Conservation (phyloP, 2,113 vertebrate genomes). For the Morone saxatilis region DNA sequence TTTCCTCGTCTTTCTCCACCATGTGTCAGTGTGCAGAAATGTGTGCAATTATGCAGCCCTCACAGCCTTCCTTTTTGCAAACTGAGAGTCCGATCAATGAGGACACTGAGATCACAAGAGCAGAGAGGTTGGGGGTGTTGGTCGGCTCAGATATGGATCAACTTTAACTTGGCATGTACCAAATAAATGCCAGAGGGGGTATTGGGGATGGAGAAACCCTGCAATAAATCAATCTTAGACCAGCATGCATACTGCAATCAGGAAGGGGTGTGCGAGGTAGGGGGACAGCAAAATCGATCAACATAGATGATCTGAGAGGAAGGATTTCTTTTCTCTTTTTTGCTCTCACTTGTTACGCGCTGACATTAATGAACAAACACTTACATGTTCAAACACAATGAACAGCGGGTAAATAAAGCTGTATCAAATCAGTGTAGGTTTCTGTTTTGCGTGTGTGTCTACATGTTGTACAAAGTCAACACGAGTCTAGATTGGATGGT, state of each 20-base stretch:
- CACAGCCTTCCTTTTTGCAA: constrained; percentile 53
- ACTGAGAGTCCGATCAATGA: constrained; percentile 67
- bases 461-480: constrained; percentile 35
- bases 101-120: constrained; percentile 65
- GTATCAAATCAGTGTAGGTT: constrained; percentile 29
- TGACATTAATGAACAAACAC: constrained; percentile 13
- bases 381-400: constrained; percentile 17
- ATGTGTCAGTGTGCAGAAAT: constrained; percentile 40
- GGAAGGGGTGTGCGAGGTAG: constrained; percentile 21
- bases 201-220: constrained; percentile 36
- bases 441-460: constrained; percentile 18
- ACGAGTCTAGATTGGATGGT: constrained; percentile 34
- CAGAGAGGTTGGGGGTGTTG: constrained; percentile 46
- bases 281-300: constrained; percentile 50
- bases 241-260: constrained; percentile 55
- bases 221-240: constrained; percentile 64
- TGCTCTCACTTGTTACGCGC: constrained; percentile 13
- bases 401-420: constrained; percentile 30
- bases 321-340: not conserved
- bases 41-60: constrained; percentile 51
- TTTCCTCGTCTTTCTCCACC: constrained; percentile 35
- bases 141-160: constrained; percentile 73
- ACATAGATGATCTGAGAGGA: constrained; percentile 54
- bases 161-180: constrained; percentile 70
- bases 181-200: constrained; percentile 62